phyloP scores from a whole-genome alignment of 2,113 vertebrate genomes.

The Prolemur simus region DNA sequence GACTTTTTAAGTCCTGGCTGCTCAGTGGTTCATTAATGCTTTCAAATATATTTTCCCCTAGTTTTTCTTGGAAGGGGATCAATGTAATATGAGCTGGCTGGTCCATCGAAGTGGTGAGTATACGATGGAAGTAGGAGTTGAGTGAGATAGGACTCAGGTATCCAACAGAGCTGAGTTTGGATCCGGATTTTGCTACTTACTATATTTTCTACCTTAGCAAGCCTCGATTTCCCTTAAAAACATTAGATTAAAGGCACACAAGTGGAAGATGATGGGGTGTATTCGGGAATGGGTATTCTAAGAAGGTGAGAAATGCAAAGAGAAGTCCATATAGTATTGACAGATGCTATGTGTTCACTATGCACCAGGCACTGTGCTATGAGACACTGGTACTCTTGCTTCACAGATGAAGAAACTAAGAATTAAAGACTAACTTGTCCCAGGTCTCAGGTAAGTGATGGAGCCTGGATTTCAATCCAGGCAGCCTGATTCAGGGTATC shows the following conservation, averaged over 20 bases:
- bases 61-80: not conserved
- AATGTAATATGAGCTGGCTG: not conserved
- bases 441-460: not conserved
- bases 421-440: not conserved
- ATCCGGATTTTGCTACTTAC: not conserved
- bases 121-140: not conserved
- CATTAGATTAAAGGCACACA: not conserved
- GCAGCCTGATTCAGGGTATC: not conserved
- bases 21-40: not conserved
- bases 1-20: not conserved
- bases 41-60: not conserved
- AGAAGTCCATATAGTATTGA: not conserved
- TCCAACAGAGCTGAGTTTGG: not conserved
- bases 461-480: not conserved
- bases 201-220: not conserved
- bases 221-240: not conserved
- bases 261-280: not conserved
- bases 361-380: not conserved
- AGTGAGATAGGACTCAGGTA: not conserved
- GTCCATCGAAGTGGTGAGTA: not conserved
- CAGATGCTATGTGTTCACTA: not conserved
- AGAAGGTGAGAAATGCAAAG: not conserved
- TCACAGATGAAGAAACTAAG: not conserved
- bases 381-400: not conserved
- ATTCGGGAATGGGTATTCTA: not conserved